Percentiles rank a stretch among this genome's conserved stretches.
Conservation (phyloP, 2,888 invertebrate genomes). For the Hypercompe scribonia region DNA sequence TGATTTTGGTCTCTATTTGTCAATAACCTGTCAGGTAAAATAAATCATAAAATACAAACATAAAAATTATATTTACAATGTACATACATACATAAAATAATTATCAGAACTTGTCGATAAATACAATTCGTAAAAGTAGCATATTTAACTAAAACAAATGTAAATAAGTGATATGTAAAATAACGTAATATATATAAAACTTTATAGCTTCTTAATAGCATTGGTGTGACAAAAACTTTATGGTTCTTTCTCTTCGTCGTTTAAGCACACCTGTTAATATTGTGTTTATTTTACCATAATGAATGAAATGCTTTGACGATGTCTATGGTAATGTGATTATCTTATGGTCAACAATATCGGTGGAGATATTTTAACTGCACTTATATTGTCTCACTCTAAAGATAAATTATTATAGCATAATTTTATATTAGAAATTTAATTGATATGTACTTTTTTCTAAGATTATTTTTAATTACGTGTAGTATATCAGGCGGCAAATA, state of each 20-base stretch:
- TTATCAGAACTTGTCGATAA: background rate
- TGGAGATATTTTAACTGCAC: background rate
- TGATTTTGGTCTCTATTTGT: background rate
- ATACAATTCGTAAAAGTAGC: background rate
- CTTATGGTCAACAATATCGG: constrained; percentile 30
- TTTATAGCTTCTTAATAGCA: background rate
- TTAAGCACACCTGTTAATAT: constrained; percentile 58
- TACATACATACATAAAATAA: background rate
- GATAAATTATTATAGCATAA: background rate
- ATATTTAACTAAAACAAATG: background rate
- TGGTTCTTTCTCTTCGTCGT: constrained; percentile 30
- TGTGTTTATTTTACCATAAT: constrained; percentile 43
- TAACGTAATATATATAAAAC: background rate
- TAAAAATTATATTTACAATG: background rate
- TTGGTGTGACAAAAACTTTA: constrained; percentile 25
- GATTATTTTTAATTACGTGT: background rate
- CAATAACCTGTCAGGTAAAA: background rate
- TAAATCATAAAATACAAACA: background rate
- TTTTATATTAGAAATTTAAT: background rate
- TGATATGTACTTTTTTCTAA: background rate
- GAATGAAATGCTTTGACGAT: constrained; percentile 44
- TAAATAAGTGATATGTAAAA: background rate
- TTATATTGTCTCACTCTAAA: background rate
- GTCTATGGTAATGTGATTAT: constrained; percentile 40
- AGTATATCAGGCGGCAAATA: too few relatives aligned